Conservation (phyloP, 2,888 invertebrate genomes). For the Notodonta ziczac region DNA sequence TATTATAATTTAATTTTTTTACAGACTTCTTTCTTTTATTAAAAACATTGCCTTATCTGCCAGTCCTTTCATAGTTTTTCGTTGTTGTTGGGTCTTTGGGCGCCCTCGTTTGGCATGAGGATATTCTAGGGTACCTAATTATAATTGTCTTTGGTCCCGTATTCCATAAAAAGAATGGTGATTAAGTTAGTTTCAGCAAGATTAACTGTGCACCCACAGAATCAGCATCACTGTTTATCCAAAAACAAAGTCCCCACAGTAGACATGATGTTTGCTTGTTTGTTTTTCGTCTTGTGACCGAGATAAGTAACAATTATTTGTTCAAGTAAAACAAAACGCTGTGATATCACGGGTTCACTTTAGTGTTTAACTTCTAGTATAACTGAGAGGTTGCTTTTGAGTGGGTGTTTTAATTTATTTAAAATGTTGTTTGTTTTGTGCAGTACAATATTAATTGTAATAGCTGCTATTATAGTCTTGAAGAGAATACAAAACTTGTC, state of each 20-base stretch:
- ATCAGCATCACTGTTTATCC: neutral
- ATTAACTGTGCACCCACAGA: too few species aligned
- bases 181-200: too few species aligned
- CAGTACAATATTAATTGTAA: constrained; percentile 51
- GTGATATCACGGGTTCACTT: constrained; percentile 30
- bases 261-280: constrained; percentile 25
- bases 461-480: constrained; percentile 56
- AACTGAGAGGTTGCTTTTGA: constrained; percentile 33
- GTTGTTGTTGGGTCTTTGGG: too few species aligned
- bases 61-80: too few species aligned
- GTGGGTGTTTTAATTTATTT: constrained; percentile 11
- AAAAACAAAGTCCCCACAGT: constrained; percentile 11
- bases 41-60: too few species aligned
- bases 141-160: too few species aligned
- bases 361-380: constrained; percentile 36
- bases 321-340: constrained; percentile 20
- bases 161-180: too few species aligned
- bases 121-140: too few species aligned
- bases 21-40: too few species aligned
- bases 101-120: too few species aligned
- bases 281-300: constrained; percentile 45
- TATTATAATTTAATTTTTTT: too few species aligned
- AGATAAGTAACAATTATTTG: constrained; percentile 46
- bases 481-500: constrained; percentile 53
- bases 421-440: constrained; percentile 63